These are phyloP conservation scores for Ptychodera flava DNA, from an alignment of 35 echinoderm and acorn worm genomes.

Conservation along the genomic window DNA sequence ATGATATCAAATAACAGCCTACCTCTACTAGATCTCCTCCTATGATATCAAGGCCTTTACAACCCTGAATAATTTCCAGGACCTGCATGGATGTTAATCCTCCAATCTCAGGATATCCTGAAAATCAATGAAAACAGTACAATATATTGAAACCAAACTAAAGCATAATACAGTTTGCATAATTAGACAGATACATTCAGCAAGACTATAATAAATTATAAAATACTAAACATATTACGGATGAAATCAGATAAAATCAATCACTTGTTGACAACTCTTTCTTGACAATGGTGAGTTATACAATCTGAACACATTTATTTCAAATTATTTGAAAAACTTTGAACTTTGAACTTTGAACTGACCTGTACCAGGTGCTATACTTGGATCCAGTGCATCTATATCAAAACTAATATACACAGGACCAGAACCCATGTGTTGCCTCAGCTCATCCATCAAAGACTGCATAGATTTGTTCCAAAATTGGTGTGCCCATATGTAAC, in stretches of 20 bases:
- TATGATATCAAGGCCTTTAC: not conserved
- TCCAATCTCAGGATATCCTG: not conserved
- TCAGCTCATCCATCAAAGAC: not conserved
- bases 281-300: too few relatives aligned
- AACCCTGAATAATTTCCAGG: not conserved
- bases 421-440: not conserved
- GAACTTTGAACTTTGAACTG: too few relatives aligned
- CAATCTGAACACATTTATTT: too few relatives aligned
- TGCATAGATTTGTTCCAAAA: not conserved
- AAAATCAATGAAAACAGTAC: not conserved
- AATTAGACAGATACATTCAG: too few relatives aligned
- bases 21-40: not conserved
- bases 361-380: not conserved
- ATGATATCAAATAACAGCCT: not conserved
- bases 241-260: too few relatives aligned
- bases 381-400: not conserved
- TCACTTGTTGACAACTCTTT: too few relatives aligned
- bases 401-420: not conserved
- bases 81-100: not conserved
- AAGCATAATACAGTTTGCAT: too few relatives aligned
- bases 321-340: too few relatives aligned
- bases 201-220: too few relatives aligned
- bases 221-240: too few relatives aligned
- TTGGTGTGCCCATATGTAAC: not conserved
- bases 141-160: too few relatives aligned